Percentiles rank a stretch among this genome's conserved stretches.
Evolutionary conservation across 2,888 invertebrate species (phyloP).

Genomic region (Helicoverpa assulta): DNA sequence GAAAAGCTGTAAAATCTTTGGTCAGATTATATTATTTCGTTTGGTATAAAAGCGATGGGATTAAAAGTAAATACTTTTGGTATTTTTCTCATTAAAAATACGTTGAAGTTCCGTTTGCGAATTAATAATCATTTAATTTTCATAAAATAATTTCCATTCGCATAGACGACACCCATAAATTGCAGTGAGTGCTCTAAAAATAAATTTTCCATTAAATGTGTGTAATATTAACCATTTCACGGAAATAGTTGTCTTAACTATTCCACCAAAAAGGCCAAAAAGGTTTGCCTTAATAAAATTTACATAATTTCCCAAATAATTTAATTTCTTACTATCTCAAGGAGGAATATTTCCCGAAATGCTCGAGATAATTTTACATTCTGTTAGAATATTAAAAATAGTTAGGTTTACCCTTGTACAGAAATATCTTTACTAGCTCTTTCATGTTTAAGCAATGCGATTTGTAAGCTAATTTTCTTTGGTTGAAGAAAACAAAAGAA

Average conservation of each 20-base stretch:
- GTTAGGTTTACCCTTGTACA: conserved; percentile 17
- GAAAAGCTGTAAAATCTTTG: not conserved
- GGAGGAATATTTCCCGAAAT: conserved; percentile 18
- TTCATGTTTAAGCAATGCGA: conserved; percentile 4
- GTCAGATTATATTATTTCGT: not conserved
- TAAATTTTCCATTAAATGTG: not conserved
- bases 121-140: no score
- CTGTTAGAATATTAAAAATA: conserved; percentile 26
- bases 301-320: conserved; percentile 19
- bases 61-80: not conserved
- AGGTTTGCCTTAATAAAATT: conserved; percentile 23
- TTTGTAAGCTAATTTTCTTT: not conserved
- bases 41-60: not conserved
- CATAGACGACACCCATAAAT: no score
- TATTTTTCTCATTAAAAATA: no score
- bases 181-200: not conserved
- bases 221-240: conserved; percentile 10
- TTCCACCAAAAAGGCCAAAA: conserved; percentile 22
- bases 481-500: not conserved
- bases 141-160: no score
- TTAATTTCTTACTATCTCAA: conserved; percentile 13
- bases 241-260: conserved; percentile 37
- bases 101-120: no score
- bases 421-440: conserved; percentile 1
- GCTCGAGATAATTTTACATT: conserved; percentile 25